Evolutionary conservation across 2,113 vertebrate species (phyloP), one percentile per base, ranked within the genome.

Genomic region (Myrmophylax atrothorax): DNA sequence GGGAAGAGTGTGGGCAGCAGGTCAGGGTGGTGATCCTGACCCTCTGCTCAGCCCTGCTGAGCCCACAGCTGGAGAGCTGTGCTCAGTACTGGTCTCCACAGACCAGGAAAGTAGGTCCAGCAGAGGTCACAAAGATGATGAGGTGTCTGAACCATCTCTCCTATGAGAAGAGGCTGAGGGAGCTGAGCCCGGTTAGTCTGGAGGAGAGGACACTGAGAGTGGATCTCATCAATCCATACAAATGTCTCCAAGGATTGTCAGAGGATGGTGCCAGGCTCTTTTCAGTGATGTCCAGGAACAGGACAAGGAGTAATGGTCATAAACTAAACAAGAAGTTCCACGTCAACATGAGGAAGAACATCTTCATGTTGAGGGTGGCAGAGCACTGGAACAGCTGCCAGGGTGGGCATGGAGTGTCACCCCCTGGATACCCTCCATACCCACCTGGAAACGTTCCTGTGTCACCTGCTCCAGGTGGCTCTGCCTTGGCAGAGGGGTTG

Each of bases 381-480:
- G 56, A 70, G 47, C n/a, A 8, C 56, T 53, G 84, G 64, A 55
- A 3, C 23, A 55, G 56, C 16, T 63, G 47, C 49, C 29, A 35
- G 38, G 64, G 55, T 28, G 46, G 28, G 3, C 0, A 0, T 35
- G 62, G 52, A 44, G 17, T 50, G 10, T 50, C 35, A 29, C 24
- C 35, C 42, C 37, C 31, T 22, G 37, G n/a, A 47, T 7, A 31
- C 10, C 26, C 64, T 4, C 56, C n/a, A 72, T 40, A 29, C 40
- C 31, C 42, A 40, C 15, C 26, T 33, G 47, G 28, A 5, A 6
- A 18, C 1, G 1, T 8, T 12, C n/a, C 64, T 55, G 47, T 70
- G 47, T 17, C 74, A 5, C 29, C 56, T 55, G 38, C 72, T 52
- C 62, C 37, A 52, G 55, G n/a, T 38, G 11, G 19, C 64, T 18